Percentiles rank a stretch among this genome's conserved stretches.
Evolutionary conservation across 30 jellyfish, hydroid and myxozoan genomes (phyloP).

Genomic region (Hydractinia echinata): DNA sequence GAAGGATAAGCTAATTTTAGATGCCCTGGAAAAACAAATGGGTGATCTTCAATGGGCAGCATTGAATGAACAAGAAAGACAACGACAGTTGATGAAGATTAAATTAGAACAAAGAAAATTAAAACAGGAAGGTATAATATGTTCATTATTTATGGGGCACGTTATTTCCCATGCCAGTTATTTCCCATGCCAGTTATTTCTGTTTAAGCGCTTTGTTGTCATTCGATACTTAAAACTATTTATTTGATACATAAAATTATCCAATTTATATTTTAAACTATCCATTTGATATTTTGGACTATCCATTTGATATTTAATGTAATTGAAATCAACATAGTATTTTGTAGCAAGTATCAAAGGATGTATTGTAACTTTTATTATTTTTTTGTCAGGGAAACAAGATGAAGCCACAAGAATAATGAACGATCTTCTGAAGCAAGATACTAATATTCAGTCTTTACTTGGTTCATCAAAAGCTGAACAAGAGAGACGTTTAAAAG

Average conservation of each 20-base stretch:
- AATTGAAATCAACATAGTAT: too few relatives aligned
- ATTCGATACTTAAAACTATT: too few relatives aligned
- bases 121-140: slow-evolving; percentile 45
- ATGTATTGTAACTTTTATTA: background rate
- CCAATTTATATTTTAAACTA: background rate
- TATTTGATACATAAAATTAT: too few relatives aligned
- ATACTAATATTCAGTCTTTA: slow-evolving; percentile 38
- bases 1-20: slow-evolving; percentile 72
- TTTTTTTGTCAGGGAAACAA: slow-evolving; percentile 39
- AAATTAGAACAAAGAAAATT: slow-evolving; percentile 40
- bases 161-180: too few relatives aligned
- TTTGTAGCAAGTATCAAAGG: background rate
- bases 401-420: slow-evolving; percentile 51
- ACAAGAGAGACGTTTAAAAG: slow-evolving; percentile 54
- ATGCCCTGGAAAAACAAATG: slow-evolving; percentile 58
- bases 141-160: background rate
- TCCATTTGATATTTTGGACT: background rate
- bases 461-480: slow-evolving; percentile 53
- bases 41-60: slow-evolving; percentile 63
- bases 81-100: slow-evolving; percentile 55
- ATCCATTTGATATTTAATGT: background rate
- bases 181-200: too few relatives aligned
- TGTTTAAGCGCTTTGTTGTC: too few relatives aligned
- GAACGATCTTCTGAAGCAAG: slow-evolving; percentile 46
- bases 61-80: slow-evolving; percentile 55